A percentile compares a stretch with the other conserved stretches of the same genome.
phyloP scores from a whole-genome alignment of 92 coral and sea anemone species.

The Meandrina meandrites region DNA sequence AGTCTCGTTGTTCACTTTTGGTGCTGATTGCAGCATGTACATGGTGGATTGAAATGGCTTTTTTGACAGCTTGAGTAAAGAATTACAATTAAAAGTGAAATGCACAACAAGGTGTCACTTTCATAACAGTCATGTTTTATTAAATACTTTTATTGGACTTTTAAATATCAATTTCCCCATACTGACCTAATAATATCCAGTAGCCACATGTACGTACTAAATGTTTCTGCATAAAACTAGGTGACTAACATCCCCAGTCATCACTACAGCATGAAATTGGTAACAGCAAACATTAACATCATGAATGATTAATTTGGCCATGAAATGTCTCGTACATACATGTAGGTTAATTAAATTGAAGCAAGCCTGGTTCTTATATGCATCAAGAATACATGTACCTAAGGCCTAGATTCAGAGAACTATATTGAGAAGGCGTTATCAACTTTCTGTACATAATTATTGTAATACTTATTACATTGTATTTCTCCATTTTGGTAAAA shows the following conservation, averaged over 20 bases:
- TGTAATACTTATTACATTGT: no score
- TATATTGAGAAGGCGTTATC: no score
- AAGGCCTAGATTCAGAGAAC: no score
- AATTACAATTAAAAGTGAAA: neutral
- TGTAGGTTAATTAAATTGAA: neutral
- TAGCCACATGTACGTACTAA: neutral
- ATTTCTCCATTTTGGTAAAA: no score
- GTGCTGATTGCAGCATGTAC: no score
- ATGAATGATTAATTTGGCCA: neutral
- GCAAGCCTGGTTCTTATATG: neutral
- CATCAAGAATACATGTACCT: neutral
- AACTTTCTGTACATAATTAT: no score
- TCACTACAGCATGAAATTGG: neutral
- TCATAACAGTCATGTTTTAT: constrained; percentile 12
- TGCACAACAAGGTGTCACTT: neutral
- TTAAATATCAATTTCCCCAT: constrained; percentile 18
- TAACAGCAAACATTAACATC: neutral
- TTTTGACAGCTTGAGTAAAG: no score
- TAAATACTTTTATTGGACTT: constrained; percentile 7
- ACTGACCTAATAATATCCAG: neutral
- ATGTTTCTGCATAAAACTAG: neutral
- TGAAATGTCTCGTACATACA: no score
- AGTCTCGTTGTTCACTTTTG: no score
- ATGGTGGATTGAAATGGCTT: no score
- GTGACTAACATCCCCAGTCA: neutral